These are phyloP conservation scores for Danio aesculapii DNA, from an alignment of 2,797 vertebrate genomes.

Conservation along the genomic window DNA sequence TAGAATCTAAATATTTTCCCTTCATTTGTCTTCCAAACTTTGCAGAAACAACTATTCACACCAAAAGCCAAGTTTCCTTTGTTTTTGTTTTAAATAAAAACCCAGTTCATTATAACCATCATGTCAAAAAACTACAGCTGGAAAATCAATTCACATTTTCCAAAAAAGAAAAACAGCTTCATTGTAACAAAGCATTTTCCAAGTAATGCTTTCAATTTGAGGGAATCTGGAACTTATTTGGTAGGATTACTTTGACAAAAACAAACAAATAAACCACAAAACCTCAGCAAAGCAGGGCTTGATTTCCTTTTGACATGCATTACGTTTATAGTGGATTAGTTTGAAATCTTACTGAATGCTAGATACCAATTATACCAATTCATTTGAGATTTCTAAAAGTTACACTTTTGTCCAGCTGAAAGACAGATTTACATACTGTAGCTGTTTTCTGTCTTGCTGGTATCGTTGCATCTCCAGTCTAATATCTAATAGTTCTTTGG, in stretches of 20 bases:
- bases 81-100: background rate
- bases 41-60: conserved; percentile 15
- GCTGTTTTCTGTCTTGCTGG: conserved; percentile 83
- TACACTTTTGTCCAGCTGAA: background rate
- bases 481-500: conserved; percentile 83
- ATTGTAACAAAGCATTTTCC: background rate
- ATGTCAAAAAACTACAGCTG: conserved; percentile 1
- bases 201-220: background rate
- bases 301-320: too few relatives aligned
- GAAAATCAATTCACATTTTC: background rate
- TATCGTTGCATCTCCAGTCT: conserved; percentile 84
- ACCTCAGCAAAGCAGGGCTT: too few relatives aligned
- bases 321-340: background rate
- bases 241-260: background rate
- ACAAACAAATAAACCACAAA: background rate
- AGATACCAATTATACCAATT: background rate
- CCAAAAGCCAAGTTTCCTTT: conserved; percentile 7
- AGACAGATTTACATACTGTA: conserved; percentile 74
- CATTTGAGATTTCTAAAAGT: background rate
- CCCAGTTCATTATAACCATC: background rate
- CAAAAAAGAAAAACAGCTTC: background rate
- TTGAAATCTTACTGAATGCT: background rate
- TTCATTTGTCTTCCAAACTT: conserved; percentile 1
- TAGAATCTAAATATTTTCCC: conserved; percentile 4
- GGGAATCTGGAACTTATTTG: background rate